Evolutionary conservation across 1,140 invertebrate genomes (phyloP).

Genomic region (Pogonomyrmex californicus): DNA sequence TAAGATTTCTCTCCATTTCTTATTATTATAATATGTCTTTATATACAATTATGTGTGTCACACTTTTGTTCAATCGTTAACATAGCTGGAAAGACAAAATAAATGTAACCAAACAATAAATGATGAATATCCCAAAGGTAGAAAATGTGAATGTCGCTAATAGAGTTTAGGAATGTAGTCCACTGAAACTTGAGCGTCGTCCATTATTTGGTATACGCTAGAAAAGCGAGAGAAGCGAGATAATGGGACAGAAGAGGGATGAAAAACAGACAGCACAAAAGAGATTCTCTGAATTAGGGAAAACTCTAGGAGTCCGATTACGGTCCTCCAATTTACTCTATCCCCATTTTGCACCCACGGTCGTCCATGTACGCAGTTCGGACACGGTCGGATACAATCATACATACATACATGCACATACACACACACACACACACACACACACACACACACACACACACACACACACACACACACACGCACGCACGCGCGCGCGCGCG

Average conservation of each 20-base stretch:
- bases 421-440: neutral
- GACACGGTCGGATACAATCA: neutral
- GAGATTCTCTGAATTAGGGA: conserved; percentile 78
- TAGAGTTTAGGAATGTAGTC: conserved; percentile 34
- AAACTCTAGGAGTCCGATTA: conserved; percentile 75
- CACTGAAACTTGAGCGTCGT: conserved; percentile 53
- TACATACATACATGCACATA: neutral
- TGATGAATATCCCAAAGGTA: conserved; percentile 58
- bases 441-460: conserved; percentile 26
- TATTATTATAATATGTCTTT: neutral
- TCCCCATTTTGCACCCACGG: conserved; percentile 38
- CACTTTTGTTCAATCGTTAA: neutral
- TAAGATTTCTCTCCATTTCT: neutral
- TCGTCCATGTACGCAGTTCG: neutral
- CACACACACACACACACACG: conserved; percentile 25
- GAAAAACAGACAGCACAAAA: conserved; percentile 46
- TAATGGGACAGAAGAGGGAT: conserved; percentile 34
- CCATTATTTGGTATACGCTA: conserved; percentile 47
- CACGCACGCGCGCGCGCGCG: too few relatives aligned
- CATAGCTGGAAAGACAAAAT: conserved; percentile 7
- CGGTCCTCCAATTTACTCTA: conserved; percentile 77
- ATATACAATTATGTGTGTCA: neutral
- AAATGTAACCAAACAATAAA: conserved; percentile 27
- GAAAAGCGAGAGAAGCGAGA: neutral
- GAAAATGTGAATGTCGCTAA: neutral